Conservation (phyloP, 1,140 invertebrate species). For the Sitophilus oryzae region DNA sequence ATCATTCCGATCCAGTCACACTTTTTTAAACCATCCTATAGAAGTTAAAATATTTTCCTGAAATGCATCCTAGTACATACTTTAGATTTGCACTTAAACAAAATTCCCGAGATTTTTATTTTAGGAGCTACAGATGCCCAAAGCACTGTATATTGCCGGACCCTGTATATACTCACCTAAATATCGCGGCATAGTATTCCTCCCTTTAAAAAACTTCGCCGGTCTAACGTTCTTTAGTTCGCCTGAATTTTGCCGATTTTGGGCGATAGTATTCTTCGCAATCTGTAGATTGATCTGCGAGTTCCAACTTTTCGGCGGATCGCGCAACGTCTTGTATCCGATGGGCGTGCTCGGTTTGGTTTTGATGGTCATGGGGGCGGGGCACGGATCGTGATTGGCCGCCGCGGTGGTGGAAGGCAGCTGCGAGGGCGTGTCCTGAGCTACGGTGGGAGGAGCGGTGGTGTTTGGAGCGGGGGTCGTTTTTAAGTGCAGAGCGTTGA, state of each 20-base stretch:
- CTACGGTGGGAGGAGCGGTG: background rate
- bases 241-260: slow-evolving; percentile 12
- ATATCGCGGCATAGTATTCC: slow-evolving; percentile 53
- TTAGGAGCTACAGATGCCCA: too few species aligned
- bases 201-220: slow-evolving; percentile 54
- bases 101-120: too few species aligned
- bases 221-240: slow-evolving; percentile 41
- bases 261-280: slow-evolving; percentile 42
- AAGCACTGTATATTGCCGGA: too few species aligned
- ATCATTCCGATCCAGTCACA: too few species aligned
- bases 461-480: background rate
- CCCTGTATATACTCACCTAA: slow-evolving; percentile 45
- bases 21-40: too few species aligned
- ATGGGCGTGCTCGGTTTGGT: slow-evolving; percentile 39
- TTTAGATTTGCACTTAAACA: too few species aligned
- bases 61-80: too few species aligned
- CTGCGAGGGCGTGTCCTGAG: background rate
- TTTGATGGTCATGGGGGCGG: slow-evolving; percentile 33
- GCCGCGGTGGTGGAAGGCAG: background rate
- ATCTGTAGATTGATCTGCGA: slow-evolving; percentile 54
- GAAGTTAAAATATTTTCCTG: too few species aligned
- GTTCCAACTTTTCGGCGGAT: slow-evolving; percentile 56
- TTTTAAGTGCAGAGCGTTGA: background rate
- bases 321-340: slow-evolving; percentile 52
- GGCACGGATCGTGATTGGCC: too few species aligned